Percentiles rank a stretch among this genome's conserved stretches.
These are phyloP conservation scores for Stictonetta naevosa DNA, from an alignment of 2,113 vertebrate genomes.

Conservation along the genomic window DNA sequence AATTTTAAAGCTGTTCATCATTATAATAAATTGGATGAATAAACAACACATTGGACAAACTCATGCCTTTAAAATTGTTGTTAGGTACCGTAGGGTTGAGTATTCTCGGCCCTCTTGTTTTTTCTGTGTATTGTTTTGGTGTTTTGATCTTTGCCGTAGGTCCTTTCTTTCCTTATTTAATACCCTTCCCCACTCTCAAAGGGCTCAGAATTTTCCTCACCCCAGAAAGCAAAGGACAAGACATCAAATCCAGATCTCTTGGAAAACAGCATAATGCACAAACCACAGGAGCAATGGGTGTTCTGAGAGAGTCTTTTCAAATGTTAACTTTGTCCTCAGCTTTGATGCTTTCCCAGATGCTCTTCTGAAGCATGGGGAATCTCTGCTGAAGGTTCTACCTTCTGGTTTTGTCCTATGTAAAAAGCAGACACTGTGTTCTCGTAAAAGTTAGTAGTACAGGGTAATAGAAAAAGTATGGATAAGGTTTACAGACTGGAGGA, in stretches of 20 bases:
- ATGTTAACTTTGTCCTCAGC: background rate
- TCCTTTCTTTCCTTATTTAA: conserved; percentile 28
- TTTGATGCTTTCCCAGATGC: conserved; percentile 41
- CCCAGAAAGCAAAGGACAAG: conserved; percentile 51
- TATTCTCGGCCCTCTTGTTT: background rate
- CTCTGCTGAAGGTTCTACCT: conserved; percentile 29
- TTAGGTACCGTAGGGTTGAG: conserved; percentile 13
- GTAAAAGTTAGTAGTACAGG: background rate
- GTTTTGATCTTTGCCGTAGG: conserved; percentile 53
- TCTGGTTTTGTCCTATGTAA: conserved; percentile 4
- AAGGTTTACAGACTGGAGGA: conserved; percentile 37
- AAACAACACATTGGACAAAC: conserved; percentile 45
- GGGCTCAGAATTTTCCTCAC: background rate
- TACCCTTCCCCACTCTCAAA: background rate
- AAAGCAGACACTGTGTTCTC: background rate
- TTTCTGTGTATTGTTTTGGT: conserved; percentile 9
- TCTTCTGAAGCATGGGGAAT: background rate
- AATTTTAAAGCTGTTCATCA: conserved; percentile 57
- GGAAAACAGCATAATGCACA: conserved; percentile 33
- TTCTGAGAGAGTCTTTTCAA: conserved; percentile 18
- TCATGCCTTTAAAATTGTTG: conserved; percentile 44
- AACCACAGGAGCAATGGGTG: conserved; percentile 59
- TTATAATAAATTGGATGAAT: conserved; percentile 56
- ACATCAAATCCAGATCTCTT: conserved; percentile 68
- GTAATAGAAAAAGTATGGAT: conserved; percentile 71